Base-by-base conservation (phyloP, 2,797 vertebrate genomes). In the Mormyrus proboscirostris region DNA sequence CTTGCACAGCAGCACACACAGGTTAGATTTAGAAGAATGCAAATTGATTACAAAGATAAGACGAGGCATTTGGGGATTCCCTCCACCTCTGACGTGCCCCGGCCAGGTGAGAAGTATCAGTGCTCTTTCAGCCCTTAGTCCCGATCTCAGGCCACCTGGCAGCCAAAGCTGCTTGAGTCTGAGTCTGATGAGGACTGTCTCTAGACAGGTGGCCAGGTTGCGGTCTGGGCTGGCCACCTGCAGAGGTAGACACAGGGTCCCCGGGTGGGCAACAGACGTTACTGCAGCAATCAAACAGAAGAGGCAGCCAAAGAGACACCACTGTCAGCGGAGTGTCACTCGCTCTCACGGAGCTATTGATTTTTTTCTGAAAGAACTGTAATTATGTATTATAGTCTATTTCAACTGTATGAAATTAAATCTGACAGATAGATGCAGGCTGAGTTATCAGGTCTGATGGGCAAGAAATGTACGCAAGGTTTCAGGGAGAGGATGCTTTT, bases 261-360 rank as follows among this genome's bases (percentile, higher is more conserved):
- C 86, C 41, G 0, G 55, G 19, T 41, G 86, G 55, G 16, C 3
- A n/a, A 29, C 38, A 47, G 50, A 62, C 38, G 53, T 87, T 29
- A 87, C 85, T 57, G 53, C 50, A 41, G 86, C 55, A 65, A 88
- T 25, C 41, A 87, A 55, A 62, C 86, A 16, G 86, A 65, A 57
- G 38, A 49, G 38, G 57, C 19, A 14, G 16, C 16, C 86, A 19
- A 33, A 55, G 86, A 49, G 41, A 19, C 33, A 22, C 16, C n/a
- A 55, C 33, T 12, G 38, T 62, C 55, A 2, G 9, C 5, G 19
- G 57, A 29, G 19, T 16, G 1, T 57, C 16, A 38, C 55, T 49
- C 10, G 29, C 10, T 1, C 10, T 22, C 38, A 22, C 33, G 33
- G 2, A 25, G n/a, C 19, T 87, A 87, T 57, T 19, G 25, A 87